Percentiles rank a stretch among this genome's conserved stretches.
These are phyloP conservation scores for Acleris holmiana DNA, from an alignment of 2,888 invertebrate genomes.

Conservation along the genomic window DNA sequence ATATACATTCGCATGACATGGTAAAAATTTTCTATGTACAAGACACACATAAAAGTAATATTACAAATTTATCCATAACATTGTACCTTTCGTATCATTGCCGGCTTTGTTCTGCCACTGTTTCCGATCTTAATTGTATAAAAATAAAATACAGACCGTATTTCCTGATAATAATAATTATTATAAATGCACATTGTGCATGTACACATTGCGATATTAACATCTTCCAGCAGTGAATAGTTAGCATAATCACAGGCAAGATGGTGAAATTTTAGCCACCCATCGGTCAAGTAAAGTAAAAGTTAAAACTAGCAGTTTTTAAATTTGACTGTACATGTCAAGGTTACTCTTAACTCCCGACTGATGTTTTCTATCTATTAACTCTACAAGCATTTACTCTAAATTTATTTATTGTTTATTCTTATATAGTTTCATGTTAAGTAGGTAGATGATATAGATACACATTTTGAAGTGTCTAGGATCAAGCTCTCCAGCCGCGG, in stretches of 20 bases:
- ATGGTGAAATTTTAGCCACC: conserved; percentile 3
- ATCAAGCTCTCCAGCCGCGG: not conserved
- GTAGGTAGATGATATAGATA: conserved; percentile 22
- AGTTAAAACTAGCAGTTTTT: conserved; percentile 19
- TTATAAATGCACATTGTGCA: conserved; percentile 74
- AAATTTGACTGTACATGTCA: conserved; percentile 27
- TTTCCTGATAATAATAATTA: conserved; percentile 71
- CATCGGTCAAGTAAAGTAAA: conserved; percentile 11
- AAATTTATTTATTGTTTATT: conserved; percentile 35
- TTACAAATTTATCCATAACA: conserved; percentile 72
- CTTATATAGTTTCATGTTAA: conserved; percentile 23
- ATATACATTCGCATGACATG: conserved; percentile 78
- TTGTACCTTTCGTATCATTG: conserved; percentile 78
- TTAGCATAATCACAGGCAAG: conserved; percentile 39
- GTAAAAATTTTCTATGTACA: conserved; percentile 82
- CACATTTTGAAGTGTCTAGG: not conserved
- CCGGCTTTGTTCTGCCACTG: conserved; percentile 60
- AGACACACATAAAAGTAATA: conserved; percentile 66
- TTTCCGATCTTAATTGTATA: conserved; percentile 71
- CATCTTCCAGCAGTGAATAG: conserved; percentile 51
- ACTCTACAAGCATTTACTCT: conserved; percentile 27
- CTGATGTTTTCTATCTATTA: conserved; percentile 30
- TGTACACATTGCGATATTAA: conserved; percentile 59
- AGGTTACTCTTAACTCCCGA: conserved; percentile 23
- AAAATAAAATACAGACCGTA: conserved; percentile 75